Conservation (phyloP, 2,113 vertebrate genomes). For the Bothrops jararaca region DNA sequence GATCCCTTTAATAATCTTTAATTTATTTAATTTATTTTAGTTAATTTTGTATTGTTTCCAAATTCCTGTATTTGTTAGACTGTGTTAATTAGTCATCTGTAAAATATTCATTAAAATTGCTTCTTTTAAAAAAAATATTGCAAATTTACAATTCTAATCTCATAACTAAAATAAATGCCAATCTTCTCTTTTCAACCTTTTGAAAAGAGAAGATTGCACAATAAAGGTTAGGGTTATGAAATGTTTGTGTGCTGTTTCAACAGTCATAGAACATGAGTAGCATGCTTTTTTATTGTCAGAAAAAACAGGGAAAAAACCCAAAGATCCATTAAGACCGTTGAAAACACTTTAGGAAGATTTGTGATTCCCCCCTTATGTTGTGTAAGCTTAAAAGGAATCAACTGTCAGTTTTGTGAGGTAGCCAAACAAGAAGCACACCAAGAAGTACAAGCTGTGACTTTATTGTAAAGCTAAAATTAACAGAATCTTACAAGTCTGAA, state of each 20-base stretch:
- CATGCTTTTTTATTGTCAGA: slow-evolving; percentile 29
- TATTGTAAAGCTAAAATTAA: not conserved
- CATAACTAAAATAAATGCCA: slow-evolving; percentile 77
- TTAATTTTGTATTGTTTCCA: slow-evolving; percentile 77
- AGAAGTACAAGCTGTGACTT: not conserved
- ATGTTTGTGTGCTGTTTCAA: slow-evolving; percentile 36
- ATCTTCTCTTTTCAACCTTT: too few relatives aligned
- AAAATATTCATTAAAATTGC: slow-evolving; percentile 81
- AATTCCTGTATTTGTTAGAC: slow-evolving; percentile 73
- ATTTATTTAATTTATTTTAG: slow-evolving; percentile 78
- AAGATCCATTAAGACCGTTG: not conserved
- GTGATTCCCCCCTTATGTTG: not conserved
- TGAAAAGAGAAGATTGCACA: slow-evolving; percentile 59
- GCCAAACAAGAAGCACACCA: not conserved
- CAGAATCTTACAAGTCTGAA: not conserved
- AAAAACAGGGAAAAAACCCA: slow-evolving; percentile 1
- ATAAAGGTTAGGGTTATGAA: slow-evolving; percentile 63
- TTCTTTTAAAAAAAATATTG: slow-evolving; percentile 67
- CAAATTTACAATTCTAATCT: slow-evolving; percentile 81
- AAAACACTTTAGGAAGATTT: not conserved
- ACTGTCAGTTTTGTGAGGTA: not conserved
- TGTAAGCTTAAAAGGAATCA: not conserved
- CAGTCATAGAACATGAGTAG: slow-evolving; percentile 34
- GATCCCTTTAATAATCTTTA: slow-evolving; percentile 82
- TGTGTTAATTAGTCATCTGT: slow-evolving; percentile 81